These are phyloP conservation scores for Lophius americanus DNA, from an alignment of 2,797 vertebrate species.

Conservation along the genomic window DNA sequence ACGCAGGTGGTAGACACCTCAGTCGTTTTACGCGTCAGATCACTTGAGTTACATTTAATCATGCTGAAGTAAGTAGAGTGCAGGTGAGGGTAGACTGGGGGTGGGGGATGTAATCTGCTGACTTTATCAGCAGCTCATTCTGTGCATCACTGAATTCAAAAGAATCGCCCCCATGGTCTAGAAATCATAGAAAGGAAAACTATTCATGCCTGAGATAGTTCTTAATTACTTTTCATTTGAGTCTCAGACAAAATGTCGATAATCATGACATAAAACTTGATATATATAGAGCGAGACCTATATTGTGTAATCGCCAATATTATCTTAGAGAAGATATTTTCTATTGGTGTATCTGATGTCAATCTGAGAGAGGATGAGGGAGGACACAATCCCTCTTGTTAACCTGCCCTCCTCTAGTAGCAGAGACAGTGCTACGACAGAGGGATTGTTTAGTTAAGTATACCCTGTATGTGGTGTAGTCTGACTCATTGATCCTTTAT, in stretches of 20 bases:
- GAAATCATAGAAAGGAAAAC: constrained; percentile 9
- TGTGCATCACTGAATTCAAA: constrained; percentile 13
- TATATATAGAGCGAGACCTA: too few species aligned
- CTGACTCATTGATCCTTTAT: too few species aligned
- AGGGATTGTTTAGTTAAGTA: too few species aligned
- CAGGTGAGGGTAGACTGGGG: background rate
- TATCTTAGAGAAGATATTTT: too few species aligned
- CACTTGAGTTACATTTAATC: constrained; percentile 56
- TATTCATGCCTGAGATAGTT: background rate
- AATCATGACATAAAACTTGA: background rate
- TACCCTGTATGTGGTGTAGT: too few species aligned
- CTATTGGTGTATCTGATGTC: too few species aligned
- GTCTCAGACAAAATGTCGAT: background rate
- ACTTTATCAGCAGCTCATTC: constrained; percentile 30
- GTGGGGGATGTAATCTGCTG: constrained; percentile 23
- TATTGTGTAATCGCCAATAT: too few species aligned
- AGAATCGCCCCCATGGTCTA: constrained; percentile 1
- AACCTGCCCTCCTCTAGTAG: too few species aligned
- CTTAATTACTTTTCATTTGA: constrained; percentile 10
- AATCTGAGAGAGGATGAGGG: too few species aligned
- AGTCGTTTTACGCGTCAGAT: constrained; percentile 43
- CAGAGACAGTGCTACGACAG: too few species aligned
- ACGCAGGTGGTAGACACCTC: constrained; percentile 43
- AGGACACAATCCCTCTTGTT: too few species aligned
- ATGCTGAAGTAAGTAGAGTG: constrained; percentile 12